Evolutionary conservation across 2,888 invertebrate genomes (phyloP).

Genomic region (Mycalesis mineus): DNA sequence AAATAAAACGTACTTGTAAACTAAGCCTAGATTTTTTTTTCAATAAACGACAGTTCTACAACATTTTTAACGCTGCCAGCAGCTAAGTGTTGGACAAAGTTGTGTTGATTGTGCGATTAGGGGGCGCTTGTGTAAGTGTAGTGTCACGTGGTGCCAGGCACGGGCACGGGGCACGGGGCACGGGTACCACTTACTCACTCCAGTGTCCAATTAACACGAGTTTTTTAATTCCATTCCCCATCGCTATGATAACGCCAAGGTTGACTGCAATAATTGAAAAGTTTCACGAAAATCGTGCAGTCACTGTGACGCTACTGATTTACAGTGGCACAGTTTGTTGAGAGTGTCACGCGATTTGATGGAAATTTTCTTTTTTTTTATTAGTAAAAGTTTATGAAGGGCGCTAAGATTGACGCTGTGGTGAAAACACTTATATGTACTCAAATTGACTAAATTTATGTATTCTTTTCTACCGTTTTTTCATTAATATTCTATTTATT

Average conservation of each 20-base stretch:
- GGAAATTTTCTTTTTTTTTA: neutral
- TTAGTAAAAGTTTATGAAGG: neutral
- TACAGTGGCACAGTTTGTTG: slow-evolving; percentile 3
- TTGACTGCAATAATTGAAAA: slow-evolving; percentile 27
- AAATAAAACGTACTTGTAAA: no score
- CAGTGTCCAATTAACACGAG: slow-evolving; percentile 49
- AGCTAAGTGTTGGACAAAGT: slow-evolving; percentile 47
- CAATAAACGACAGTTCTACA: slow-evolving; percentile 14
- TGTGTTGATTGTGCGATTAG: slow-evolving; percentile 57
- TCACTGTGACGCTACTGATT: slow-evolving; percentile 20
- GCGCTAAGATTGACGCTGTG: no score
- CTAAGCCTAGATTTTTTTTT: no score
- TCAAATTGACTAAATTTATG: no score
- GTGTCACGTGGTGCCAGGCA: slow-evolving; percentile 53
- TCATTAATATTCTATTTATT: no score
- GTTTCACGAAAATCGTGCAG: slow-evolving; percentile 23
- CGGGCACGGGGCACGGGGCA: no score
- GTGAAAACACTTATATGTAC: no score
- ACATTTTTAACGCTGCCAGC: slow-evolving; percentile 24
- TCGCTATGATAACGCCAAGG: slow-evolving; percentile 21
- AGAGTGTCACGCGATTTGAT: slow-evolving; percentile 18
- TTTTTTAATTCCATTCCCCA: slow-evolving; percentile 26
- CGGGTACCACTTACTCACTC: slow-evolving; percentile 21
- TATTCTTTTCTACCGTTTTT: no score
- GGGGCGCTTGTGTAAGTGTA: slow-evolving; percentile 34